Conservation (phyloP, 2,888 invertebrate species). For the Dicyrtoma fusca region DNA sequence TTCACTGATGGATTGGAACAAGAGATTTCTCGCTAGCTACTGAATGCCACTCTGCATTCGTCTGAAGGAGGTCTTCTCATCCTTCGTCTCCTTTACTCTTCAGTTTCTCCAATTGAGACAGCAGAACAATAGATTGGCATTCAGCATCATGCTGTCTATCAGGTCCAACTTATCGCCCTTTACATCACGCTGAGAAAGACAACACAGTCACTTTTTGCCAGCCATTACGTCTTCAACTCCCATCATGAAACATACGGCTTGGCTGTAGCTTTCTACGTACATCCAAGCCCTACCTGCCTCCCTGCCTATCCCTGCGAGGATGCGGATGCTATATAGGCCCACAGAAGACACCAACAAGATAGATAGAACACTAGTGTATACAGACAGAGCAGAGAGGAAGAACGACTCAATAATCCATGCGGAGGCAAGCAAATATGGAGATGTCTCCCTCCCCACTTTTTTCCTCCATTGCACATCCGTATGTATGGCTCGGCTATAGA, state of each 20-base stretch:
- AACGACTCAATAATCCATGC: background rate
- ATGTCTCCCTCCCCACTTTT: background rate
- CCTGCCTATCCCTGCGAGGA: background rate
- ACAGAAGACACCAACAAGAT: too few relatives aligned
- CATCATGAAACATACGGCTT: background rate
- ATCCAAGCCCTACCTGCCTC: background rate
- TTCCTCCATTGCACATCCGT: background rate
- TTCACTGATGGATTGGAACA: conserved; percentile 43
- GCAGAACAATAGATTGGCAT: conserved; percentile 47
- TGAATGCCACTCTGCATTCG: conserved; percentile 29
- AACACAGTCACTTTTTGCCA: conserved; percentile 35
- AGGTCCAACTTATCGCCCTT: conserved; percentile 46
- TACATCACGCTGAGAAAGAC: conserved; percentile 43
- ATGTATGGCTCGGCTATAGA: background rate
- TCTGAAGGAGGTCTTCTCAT: conserved; percentile 41
- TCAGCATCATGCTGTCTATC: conserved; percentile 50
- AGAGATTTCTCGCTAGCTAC: conserved; percentile 41
- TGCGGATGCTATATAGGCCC: too few relatives aligned
- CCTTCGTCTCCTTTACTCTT: conserved; percentile 19
- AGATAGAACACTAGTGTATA: too few relatives aligned
- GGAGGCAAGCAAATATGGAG: background rate
- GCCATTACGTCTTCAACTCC: background rate
- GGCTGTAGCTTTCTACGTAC: too few relatives aligned
- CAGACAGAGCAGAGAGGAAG: background rate
- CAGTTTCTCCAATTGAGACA: conserved; percentile 40